Evolutionary conservation across 2,113 vertebrate species (phyloP), one percentile per base, ranked within the genome.

Genomic region (Eulemur macaco): DNA sequence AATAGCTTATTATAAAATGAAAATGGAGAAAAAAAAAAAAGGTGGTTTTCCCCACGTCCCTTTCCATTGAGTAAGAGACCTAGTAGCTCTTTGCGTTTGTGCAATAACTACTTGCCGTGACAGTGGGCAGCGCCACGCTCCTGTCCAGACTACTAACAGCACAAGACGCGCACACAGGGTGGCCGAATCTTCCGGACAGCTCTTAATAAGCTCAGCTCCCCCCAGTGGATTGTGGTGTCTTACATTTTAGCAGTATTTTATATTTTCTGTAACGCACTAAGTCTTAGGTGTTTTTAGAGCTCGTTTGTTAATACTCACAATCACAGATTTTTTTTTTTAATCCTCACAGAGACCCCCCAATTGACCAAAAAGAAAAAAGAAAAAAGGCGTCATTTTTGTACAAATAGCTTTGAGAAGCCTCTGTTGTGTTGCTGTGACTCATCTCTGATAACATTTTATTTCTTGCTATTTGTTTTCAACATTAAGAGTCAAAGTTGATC

Each of bases 71-170:
- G 97, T 98, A 97, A 97, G 95, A 98, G 98, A 98, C 96, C 94
- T 98, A 98, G 98, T 98, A 98, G 98, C 98, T 98, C 97, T 98
- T 98, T 98, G 98, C 98, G 97, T 99, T 98, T 98, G 99, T 99
- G 99, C 99, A 99, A 99, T 99, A 99, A 99, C 98, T 99, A 99
- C 99, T 99, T 98, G 98, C 98, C 98, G 96, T 98, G 98, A 98
- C 97, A 98, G 98, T 97, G 98, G 98, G 98, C 96, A 97, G 98
- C 98, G 73, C 92, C 98, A 97, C 98, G 97, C 98, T 97, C 98
- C 98, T 98, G 98, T 98, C 98, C 98, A 98, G 99, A 99, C 99
- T 99, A 99, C 99, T 99, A 98, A 98, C 98, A 98, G 98, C 99
- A 98, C 98, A 98, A 98, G 98, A 98, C 98, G 98, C 98, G 97